Evolutionary conservation across 2,888 invertebrate genomes (phyloP).

Genomic region (Xylota segnis): DNA sequence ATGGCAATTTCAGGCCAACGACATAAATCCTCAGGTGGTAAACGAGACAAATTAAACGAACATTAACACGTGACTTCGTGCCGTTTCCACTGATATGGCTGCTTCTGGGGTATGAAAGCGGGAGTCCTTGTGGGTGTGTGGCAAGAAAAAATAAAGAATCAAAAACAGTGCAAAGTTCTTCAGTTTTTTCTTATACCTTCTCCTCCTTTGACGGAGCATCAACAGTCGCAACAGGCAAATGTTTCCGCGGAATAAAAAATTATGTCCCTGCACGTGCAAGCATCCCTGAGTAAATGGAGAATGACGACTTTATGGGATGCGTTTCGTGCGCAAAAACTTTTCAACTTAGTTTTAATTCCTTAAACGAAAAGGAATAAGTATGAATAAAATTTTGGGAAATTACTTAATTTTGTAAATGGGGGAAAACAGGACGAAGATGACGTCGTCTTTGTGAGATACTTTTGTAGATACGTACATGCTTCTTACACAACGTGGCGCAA

Average conservation of each 20-base stretch:
- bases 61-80: constrained; percentile 79
- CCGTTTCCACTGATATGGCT: constrained; percentile 72
- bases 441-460: too few relatives aligned
- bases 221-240: constrained; percentile 30
- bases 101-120: constrained; percentile 10
- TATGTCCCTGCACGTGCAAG: neutral
- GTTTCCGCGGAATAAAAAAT: neutral
- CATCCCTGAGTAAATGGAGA: neutral
- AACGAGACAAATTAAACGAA: constrained; percentile 77
- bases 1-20: constrained; percentile 66
- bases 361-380: neutral
- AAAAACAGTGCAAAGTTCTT: constrained; percentile 25
- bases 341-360: neutral
- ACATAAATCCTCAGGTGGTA: constrained; percentile 75
- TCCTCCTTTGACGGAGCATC: neutral
- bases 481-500: too few relatives aligned
- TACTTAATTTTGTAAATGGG: neutral
- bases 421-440: neutral
- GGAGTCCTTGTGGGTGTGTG: neutral
- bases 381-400: neutral
- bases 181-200: constrained; percentile 14
- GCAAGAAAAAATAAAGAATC: neutral
- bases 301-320: neutral
- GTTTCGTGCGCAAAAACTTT: neutral
- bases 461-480: too few relatives aligned